Conservation (phyloP, 2,113 vertebrate species). For the Hystrix brachyura region DNA sequence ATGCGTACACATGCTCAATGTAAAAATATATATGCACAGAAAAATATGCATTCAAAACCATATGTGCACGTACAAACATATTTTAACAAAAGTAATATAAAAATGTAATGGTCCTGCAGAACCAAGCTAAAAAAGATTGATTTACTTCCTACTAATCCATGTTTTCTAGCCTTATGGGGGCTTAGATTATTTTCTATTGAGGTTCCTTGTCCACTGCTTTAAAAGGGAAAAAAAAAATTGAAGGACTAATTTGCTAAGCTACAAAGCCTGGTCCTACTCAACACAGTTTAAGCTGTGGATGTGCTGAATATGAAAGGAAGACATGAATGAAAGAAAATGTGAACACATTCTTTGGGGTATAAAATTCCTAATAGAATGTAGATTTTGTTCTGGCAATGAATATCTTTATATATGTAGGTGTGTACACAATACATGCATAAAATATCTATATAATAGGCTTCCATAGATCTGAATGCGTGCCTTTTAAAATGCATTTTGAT, state of each 20-base stretch:
- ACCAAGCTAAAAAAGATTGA: constrained; percentile 46
- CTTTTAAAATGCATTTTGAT: constrained; percentile 74
- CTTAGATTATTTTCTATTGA: constrained; percentile 81
- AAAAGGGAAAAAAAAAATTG: constrained; percentile 69
- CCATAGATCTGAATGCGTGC: neutral
- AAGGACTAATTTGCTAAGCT: constrained; percentile 73
- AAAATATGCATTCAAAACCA: neutral
- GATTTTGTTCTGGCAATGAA: constrained; percentile 47
- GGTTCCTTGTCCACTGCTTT: constrained; percentile 71
- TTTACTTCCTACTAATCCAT: constrained; percentile 72
- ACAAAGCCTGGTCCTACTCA: constrained; percentile 67
- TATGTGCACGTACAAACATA: neutral
- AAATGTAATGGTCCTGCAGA: constrained; percentile 60
- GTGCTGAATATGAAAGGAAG: constrained; percentile 68
- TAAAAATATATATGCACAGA: neutral
- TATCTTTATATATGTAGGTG: constrained; percentile 42
- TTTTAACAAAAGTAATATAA: neutral
- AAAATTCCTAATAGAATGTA: constrained; percentile 51
- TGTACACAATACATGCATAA: constrained; percentile 48
- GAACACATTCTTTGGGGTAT: constrained; percentile 62
- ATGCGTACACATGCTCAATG: neutral
- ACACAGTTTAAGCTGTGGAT: constrained; percentile 70
- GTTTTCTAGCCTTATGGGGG: neutral
- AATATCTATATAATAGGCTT: neutral
- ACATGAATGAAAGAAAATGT: constrained; percentile 52